These are phyloP conservation scores for Leistus spinibarbis DNA, from an alignment of 2,888 invertebrate genomes.

Conservation along the genomic window DNA sequence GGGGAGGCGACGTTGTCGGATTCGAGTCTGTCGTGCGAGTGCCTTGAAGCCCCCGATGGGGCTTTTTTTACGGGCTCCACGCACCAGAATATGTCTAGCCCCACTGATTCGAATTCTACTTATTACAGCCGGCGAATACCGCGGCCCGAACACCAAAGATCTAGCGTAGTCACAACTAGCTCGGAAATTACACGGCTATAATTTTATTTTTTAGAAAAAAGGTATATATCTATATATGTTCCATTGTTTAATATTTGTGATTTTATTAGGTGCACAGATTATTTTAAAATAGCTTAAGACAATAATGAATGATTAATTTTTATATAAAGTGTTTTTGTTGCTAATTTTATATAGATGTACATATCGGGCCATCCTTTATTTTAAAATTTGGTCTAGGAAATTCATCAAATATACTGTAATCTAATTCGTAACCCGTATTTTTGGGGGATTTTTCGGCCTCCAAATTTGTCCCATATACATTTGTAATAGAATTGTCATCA, in stretches of 20 bases:
- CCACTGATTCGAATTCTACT: conserved; percentile 56
- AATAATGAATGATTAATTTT: background rate
- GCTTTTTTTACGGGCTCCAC: conserved; percentile 51
- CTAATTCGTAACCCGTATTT: no score
- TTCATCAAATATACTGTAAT: background rate
- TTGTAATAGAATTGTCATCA: no score
- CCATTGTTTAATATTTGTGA: background rate
- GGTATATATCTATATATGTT: background rate
- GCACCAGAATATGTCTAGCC: conserved; percentile 54
- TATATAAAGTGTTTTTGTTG: background rate
- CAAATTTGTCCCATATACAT: no score
- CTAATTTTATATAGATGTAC: background rate
- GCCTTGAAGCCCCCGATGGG: conserved; percentile 58
- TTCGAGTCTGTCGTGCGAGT: conserved; percentile 74
- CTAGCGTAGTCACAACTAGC: conserved; percentile 64
- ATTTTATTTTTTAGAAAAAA: conserved; percentile 41
- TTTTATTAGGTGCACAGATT: background rate
- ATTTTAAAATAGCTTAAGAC: background rate
- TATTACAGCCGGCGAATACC: conserved; percentile 58
- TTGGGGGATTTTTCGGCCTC: no score
- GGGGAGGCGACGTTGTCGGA: conserved; percentile 65
- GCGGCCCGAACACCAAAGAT: conserved; percentile 59
- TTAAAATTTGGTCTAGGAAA: background rate
- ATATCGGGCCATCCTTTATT: background rate
- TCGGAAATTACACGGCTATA: conserved; percentile 75